Conservation (phyloP, 2,888 invertebrate species). For the Drosophila mercatorum region DNA sequence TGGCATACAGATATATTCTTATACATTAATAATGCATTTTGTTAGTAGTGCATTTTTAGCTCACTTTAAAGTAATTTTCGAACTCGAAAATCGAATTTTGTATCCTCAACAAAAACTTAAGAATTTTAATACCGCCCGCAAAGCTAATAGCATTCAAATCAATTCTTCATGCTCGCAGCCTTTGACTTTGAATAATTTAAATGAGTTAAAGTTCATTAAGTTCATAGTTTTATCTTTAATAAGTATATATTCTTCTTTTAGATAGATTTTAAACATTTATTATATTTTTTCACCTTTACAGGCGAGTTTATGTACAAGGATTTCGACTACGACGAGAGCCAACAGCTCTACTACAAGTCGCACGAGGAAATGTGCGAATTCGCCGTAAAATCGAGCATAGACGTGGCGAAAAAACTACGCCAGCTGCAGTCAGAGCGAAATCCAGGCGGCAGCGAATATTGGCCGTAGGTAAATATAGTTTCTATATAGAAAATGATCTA, state of each 20-base stretch:
- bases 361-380: conserved; percentile 73
- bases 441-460: conserved; percentile 78
- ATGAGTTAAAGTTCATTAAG: not conserved
- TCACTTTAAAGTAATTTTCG: no score
- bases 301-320: conserved; percentile 51
- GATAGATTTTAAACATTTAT: not conserved
- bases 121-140: not conserved
- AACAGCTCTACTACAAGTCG: conserved; percentile 61
- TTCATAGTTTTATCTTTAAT: not conserved
- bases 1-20: no score
- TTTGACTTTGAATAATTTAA: conserved; percentile 3
- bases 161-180: not conserved
- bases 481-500: no score
- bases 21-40: no score
- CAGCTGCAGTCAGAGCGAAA: conserved; percentile 88
- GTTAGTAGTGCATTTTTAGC: no score
- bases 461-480: conserved; percentile 70
- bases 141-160: not conserved
- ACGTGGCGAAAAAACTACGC: conserved; percentile 89
- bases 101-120: not conserved
- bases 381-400: conserved; percentile 47
- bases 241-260: not conserved
- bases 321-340: conserved; percentile 32
- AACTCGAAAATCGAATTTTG: no score
- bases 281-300: not conserved